These are phyloP conservation scores for Drosophila mayaguana DNA, from an alignment of 2,888 invertebrate genomes.

Conservation along the genomic window DNA sequence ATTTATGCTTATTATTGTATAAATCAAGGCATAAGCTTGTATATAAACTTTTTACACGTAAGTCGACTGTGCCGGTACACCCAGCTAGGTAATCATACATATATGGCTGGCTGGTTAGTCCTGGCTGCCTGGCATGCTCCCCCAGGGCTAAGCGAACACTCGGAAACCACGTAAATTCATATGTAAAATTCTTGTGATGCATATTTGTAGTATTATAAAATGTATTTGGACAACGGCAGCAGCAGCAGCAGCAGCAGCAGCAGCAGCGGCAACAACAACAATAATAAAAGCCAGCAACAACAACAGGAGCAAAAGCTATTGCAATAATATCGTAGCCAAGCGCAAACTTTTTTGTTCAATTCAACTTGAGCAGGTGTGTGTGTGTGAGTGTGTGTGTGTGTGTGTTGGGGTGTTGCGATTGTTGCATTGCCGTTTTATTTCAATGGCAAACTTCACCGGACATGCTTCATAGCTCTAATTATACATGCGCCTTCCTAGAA, in stretches of 20 bases:
- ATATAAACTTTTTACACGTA: slow-evolving; percentile 51
- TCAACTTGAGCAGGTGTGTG: slow-evolving; percentile 45
- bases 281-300: background rate
- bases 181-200: slow-evolving; percentile 56
- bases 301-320: slow-evolving; percentile 16
- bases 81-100: too few relatives aligned
- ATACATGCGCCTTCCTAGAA: slow-evolving; percentile 77
- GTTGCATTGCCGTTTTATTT: slow-evolving; percentile 64
- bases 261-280: too few relatives aligned
- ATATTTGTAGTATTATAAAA: slow-evolving; percentile 71
- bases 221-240: slow-evolving; percentile 58
- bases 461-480: slow-evolving; percentile 82
- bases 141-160: slow-evolving; percentile 50
- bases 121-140: slow-evolving; percentile 53
- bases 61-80: slow-evolving; percentile 13
- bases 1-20: slow-evolving; percentile 74
- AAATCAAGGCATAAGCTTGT: slow-evolving; percentile 75
- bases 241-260: slow-evolving; percentile 23
- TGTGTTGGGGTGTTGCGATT: slow-evolving; percentile 30
- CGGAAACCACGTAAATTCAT: slow-evolving; percentile 50
- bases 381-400: slow-evolving; percentile 21
- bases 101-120: slow-evolving; percentile 36
- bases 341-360: slow-evolving; percentile 63
- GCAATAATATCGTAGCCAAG: slow-evolving; percentile 57
- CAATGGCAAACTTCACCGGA: slow-evolving; percentile 80